Conservation (phyloP, 1,140 invertebrate species). For the Ostrea edulis region DNA sequence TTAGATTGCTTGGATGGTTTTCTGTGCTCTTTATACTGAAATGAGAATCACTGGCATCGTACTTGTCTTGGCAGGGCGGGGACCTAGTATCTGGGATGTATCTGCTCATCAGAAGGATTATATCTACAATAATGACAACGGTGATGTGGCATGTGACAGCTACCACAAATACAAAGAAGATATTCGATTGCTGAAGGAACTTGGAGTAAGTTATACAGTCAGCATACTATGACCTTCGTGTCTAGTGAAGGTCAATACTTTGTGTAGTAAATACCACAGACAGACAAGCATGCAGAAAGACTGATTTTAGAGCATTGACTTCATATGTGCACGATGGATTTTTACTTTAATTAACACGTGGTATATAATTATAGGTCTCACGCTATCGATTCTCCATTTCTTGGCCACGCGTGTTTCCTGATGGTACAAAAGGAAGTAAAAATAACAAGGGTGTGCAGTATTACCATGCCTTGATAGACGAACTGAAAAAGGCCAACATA, state of each 20-base stretch:
- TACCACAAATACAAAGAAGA: slow-evolving; percentile 83
- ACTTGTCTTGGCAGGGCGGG: slow-evolving; percentile 71
- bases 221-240: too few relatives aligned
- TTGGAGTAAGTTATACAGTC: slow-evolving; percentile 78
- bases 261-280: too few relatives aligned
- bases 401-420: slow-evolving; percentile 72
- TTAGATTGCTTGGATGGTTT: too few relatives aligned
- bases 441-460: slow-evolving; percentile 68
- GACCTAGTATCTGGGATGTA: slow-evolving; percentile 82
- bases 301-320: too few relatives aligned
- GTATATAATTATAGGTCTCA: slow-evolving; percentile 61
- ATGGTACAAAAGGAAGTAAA: slow-evolving; percentile 60
- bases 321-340: too few relatives aligned
- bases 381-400: slow-evolving; percentile 75
- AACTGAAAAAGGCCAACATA: slow-evolving; percentile 57
- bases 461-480: slow-evolving; percentile 72
- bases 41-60: too few relatives aligned
- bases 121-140: slow-evolving; percentile 81
- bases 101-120: slow-evolving; percentile 79
- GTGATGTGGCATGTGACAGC: slow-evolving; percentile 79
- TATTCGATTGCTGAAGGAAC: slow-evolving; percentile 81
- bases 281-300: too few relatives aligned
- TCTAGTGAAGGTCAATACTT: too few relatives aligned
- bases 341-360: too few relatives aligned
- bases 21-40: too few relatives aligned